Conservation (phyloP, 2,888 invertebrate genomes). For the Drosophila demipolita region DNA sequence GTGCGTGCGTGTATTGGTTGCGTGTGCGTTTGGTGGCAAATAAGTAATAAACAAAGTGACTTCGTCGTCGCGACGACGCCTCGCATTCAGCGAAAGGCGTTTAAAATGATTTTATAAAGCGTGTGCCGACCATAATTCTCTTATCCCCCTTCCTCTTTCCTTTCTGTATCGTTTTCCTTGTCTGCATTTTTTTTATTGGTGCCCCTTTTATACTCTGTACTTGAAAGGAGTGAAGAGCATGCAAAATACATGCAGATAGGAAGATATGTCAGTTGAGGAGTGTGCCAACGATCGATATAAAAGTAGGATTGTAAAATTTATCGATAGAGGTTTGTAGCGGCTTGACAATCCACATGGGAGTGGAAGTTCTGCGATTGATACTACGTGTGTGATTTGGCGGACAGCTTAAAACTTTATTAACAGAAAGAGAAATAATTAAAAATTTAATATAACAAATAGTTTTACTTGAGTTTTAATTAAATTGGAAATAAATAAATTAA, state of each 20-base stretch:
- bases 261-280: background rate
- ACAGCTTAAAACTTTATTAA: background rate
- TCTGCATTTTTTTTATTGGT: background rate
- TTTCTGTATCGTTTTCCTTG: background rate
- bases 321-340: background rate
- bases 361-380: too few relatives aligned
- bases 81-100: constrained; percentile 48
- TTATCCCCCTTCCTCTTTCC: background rate
- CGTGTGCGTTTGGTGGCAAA: constrained; percentile 30
- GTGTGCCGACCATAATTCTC: constrained; percentile 49
- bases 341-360: too few relatives aligned
- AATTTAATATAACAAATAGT: background rate
- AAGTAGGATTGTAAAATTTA: background rate
- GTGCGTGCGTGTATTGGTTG: constrained; percentile 18
- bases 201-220: background rate
- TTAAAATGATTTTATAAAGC: constrained; percentile 68
- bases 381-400: background rate
- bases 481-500: too few relatives aligned
- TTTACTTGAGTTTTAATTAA: background rate
- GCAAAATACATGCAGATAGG: background rate
- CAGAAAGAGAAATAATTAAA: background rate
- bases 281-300: background rate
- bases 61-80: constrained; percentile 37
- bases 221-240: background rate
- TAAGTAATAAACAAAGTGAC: constrained; percentile 62